Evolutionary conservation across 2,797 vertebrate species (phyloP), one percentile per base, ranked within the genome.

Genomic region (Phataginus tetradactyla): DNA sequence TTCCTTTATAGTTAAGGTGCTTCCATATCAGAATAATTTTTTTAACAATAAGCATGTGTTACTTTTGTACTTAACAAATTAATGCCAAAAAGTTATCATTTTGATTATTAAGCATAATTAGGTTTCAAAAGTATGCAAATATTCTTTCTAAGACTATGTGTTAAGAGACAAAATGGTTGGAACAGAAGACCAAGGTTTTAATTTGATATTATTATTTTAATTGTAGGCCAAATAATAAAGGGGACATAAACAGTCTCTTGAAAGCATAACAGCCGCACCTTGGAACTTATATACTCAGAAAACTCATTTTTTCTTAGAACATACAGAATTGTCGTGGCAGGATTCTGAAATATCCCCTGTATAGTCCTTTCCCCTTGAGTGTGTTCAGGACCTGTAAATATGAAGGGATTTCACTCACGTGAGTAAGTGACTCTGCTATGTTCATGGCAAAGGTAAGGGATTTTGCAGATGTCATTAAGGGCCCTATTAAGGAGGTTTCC

Each of bases 91-190:
- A 83, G 7, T 66, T 90, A 71, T 85, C 34, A 23, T 64, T 81
- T 96, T 94, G 2, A 88, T 61, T 94, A 94, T 96, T 63, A 74
- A 68, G n/a, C 17, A 89, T 80, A 90, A 75, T 89, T 74, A 89
- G 18, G 18, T 53, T 69, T 72, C 42, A 23, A 92, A 86, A 49
- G 4, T 23, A 96, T 64, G 27, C 14, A 86, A 68, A 57, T 81
- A 74, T 39, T 14, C 57, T 3, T 49, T 45, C 53, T 51, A 85
- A 94, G 39, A 49, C 27, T 90, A 75, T 11, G 9, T 69, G 92
- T 84, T 74, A 63, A 61, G 42, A 93, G 15, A 77, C 9, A 61
- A 93, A 10, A 74, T 64, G 9, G 13, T 37, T 85, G 15, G 2
- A 51, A 8, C 57, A 59, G 51, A 95, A 94, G 29, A 75, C 18